Evolutionary conservation across 2,113 vertebrate species (phyloP).

Genomic region (Sylvilagus bachmani): DNA sequence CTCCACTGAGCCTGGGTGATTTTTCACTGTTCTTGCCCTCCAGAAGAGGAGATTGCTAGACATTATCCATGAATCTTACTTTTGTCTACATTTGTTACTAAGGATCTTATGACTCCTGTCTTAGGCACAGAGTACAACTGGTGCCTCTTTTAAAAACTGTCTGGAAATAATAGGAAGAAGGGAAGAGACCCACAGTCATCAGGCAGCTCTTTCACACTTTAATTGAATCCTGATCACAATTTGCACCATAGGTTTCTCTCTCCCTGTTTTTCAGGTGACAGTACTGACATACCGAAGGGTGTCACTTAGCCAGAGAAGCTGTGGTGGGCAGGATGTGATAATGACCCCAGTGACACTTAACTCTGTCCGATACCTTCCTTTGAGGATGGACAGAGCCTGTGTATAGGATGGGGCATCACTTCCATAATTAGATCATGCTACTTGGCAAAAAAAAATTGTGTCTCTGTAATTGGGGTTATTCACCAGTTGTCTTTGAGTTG

Average conservation of each 20-base stretch:
- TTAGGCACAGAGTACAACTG: background rate
- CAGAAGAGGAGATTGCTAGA: background rate
- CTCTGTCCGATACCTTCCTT: background rate
- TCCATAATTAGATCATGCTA: background rate
- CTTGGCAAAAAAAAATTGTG: background rate
- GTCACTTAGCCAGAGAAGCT: background rate
- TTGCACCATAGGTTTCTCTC: background rate
- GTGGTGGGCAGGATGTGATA: too few species aligned
- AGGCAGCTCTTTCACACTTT: background rate
- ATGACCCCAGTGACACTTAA: accelerated
- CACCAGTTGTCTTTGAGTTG: background rate
- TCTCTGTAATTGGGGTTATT: background rate
- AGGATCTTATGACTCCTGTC: background rate
- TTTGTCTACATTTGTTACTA: background rate
- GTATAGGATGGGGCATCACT: background rate
- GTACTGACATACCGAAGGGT: background rate
- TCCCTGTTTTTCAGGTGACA: background rate
- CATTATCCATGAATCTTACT: background rate
- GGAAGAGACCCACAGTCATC: background rate
- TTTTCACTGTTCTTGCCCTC: background rate
- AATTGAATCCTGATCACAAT: background rate
- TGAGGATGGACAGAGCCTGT: background rate
- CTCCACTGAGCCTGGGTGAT: background rate
- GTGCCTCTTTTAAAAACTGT: background rate
- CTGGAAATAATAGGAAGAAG: background rate